Percentiles rank a stretch among this genome's conserved stretches.
Evolutionary conservation across 2,113 vertebrate species (phyloP).

Genomic region (Pygoscelis antarcticus): DNA sequence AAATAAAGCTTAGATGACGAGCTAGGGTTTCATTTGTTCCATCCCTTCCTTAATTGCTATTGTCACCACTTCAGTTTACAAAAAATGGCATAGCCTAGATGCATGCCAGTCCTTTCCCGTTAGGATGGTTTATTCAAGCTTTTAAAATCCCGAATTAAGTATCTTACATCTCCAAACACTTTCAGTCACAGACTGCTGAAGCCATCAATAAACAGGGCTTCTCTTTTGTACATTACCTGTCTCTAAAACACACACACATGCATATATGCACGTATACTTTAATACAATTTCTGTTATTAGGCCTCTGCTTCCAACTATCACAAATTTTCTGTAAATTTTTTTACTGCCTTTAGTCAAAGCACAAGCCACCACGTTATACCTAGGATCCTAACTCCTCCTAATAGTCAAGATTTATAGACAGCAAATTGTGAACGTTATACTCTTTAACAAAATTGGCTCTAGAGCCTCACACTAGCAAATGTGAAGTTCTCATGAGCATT

Average conservation of each 20-base stretch:
- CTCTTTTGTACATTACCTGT: not conserved
- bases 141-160: not conserved
- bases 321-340: not conserved
- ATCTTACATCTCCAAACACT: not conserved
- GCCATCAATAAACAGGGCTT: not conserved
- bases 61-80: not conserved
- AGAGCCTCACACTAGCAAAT: not conserved
- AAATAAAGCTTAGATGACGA: conserved; percentile 26
- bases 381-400: not conserved
- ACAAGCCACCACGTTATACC: not conserved
- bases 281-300: not conserved
- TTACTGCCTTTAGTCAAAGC: not conserved
- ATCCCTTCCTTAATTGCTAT: not conserved
- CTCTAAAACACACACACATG: not conserved
- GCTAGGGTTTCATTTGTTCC: not conserved
- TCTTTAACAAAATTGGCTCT: not conserved
- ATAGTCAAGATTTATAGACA: not conserved
- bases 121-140: not conserved
- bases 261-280: not conserved
- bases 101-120: not conserved
- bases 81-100: not conserved
- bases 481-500: not conserved
- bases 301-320: not conserved
- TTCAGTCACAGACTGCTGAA: not conserved
- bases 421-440: not conserved